A percentile compares a stretch with the other conserved stretches of the same genome.
phyloP scores from a whole-genome alignment of 1,140 invertebrate species.

The Brachionus paranguensis region DNA sequence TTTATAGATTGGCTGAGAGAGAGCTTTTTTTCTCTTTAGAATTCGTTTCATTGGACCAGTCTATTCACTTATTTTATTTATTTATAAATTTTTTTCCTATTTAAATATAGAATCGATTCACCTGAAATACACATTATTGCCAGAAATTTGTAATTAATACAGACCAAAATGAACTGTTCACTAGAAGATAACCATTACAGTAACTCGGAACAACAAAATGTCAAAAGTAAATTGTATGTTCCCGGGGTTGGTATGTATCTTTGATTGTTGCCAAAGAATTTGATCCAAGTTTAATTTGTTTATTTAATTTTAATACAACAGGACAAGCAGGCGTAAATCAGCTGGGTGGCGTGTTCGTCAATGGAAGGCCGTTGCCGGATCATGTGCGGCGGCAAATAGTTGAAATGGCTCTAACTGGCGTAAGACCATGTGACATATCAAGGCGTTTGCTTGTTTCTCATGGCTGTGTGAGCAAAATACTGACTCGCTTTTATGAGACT shows the following conservation, averaged over 20 bases:
- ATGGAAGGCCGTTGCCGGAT: conserved; percentile 84
- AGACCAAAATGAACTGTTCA: conserved; percentile 12
- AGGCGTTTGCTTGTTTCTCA: conserved; percentile 87
- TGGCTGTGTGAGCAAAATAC: conserved; percentile 91
- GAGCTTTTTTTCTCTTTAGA: neutral
- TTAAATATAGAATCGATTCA: neutral
- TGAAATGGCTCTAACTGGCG: conserved; percentile 76
- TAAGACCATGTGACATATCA: conserved; percentile 90
- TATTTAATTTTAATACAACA: neutral
- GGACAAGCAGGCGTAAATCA: conserved; percentile 68
- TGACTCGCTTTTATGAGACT: conserved; percentile 90
- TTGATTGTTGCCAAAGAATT: neutral
- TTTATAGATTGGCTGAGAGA: neutral
- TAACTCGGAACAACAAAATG: neutral
- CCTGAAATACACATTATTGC: neutral
- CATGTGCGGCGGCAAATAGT: conserved; percentile 87
- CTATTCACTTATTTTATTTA: too few relatives aligned
- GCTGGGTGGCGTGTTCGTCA: conserved; percentile 88
- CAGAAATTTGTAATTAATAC: neutral
- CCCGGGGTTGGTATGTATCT: conserved; percentile 29
- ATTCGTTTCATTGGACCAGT: too few relatives aligned
- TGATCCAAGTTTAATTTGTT: neutral
- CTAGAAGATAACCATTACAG: conserved; percentile 4
- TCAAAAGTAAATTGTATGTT: conserved; percentile 40
- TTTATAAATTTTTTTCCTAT: neutral